Base-by-base conservation (phyloP, 2,888 invertebrate species). In the Cabera pusaria region DNA sequence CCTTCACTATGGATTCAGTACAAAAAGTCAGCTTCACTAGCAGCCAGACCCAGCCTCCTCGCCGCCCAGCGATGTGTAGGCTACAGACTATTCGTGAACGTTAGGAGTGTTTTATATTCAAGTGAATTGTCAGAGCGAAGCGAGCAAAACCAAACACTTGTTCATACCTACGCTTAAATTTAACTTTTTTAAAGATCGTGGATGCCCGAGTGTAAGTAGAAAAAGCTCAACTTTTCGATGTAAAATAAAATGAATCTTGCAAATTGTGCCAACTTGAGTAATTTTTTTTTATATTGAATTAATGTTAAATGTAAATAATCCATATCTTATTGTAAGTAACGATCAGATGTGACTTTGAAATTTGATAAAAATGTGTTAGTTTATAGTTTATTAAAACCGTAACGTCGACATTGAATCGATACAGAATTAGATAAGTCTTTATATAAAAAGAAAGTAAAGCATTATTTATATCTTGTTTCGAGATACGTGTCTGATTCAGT, bases 1-100 rank as follows among this genome's bases (percentile, higher is more conserved):
- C 66, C 77, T 92, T 37, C 90, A 90, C 75, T 92, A 92, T 62
- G 92, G 93, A 41, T 92, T 93, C 71, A 90, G 91, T 64, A 84
- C 84, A 16, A 88, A 88, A 49, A 86, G 83, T 43, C 87, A 87
- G 59, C 80, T 88, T 1, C 87, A 88, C 88, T 88, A 87, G 75
- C 88, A 78, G 66, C 75, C 78, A 52, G 72, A 68, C 40, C 59
- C 70, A 54, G 83, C 81, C 83, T 78, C 79, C 73, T 81, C 85
- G 72, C 73, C 85, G 5, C 79, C 85, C 19, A 84, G 84, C 69
- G 85, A 86, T 59, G 87, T 87, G 69, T 87, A 85, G 79, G 70
- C 72, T 62, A 24, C 10, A 22, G 27, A 49, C 46, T 25, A 4
- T 7, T 10, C n/a, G 28, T 44, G 17, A 16, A 6, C 19, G 14